Conservation (phyloP, 1,140 invertebrate genomes). For the Batillaria attramentaria region DNA sequence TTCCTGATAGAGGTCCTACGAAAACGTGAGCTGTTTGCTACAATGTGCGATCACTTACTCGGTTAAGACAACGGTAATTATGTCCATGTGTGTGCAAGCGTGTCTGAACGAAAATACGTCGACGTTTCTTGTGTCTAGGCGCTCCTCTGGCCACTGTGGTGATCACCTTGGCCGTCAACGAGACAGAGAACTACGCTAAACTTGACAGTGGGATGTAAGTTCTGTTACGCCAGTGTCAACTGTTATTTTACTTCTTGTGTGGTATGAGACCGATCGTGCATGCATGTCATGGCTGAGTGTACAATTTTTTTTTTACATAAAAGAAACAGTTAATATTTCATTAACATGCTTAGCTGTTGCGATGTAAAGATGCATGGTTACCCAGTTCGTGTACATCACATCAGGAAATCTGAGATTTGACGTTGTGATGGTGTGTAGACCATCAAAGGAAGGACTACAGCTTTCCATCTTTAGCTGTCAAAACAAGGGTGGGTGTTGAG, state of each 20-base stretch:
- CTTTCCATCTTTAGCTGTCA: no score
- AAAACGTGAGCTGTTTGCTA: no score
- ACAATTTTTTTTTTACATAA: no score
- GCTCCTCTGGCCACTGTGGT: constrained; percentile 66
- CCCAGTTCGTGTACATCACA: not conserved
- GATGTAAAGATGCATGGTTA: not conserved
- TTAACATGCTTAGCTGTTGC: not conserved
- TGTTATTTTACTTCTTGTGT: not conserved
- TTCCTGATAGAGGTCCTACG: no score
- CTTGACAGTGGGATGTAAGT: constrained; percentile 59
- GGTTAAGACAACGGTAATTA: no score
- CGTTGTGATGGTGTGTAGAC: not conserved
- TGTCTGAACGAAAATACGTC: no score
- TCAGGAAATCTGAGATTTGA: not conserved
- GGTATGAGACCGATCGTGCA: not conserved
- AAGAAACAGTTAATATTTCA: not conserved
- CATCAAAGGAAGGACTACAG: no score
- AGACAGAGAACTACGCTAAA: constrained; percentile 62
- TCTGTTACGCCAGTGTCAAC: not conserved
- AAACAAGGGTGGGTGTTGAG: no score
- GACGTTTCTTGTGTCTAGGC: no score
- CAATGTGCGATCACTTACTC: no score
- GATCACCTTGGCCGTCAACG: constrained; percentile 63
- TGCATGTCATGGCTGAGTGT: no score
- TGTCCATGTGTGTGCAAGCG: no score